Base-by-base conservation (phyloP, 2,888 invertebrate genomes). In the Nymphalis urticae region DNA sequence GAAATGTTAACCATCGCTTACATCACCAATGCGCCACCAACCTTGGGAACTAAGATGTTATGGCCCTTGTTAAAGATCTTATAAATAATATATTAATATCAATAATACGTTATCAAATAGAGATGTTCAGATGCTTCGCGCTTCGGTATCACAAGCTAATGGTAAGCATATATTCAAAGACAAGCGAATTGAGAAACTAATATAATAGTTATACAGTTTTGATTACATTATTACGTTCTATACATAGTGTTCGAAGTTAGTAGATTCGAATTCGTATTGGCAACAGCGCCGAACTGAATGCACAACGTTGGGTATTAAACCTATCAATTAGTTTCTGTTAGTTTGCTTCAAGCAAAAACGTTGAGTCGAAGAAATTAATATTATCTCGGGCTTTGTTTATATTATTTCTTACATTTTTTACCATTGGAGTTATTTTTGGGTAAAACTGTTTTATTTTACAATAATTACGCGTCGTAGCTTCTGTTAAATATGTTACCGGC, bases 301-400 rank as follows among this genome's bases (percentile, higher is more conserved):
- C 62, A 65, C 68, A 62, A 47, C 48, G 48, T 42, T 68, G 68
- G 58, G 62, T 68, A 68, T 64, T 48, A 68, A 68, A 68, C 64
- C 51, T 60, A 62, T 65, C 68, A 68, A 71, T 71, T 65, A 71
- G 62, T 66, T 71, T 68, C 63, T 56, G 67, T 65, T 66, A 70
- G 42, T 64, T 64, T 50, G 60, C 42, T 67, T 62, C 16, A 48
- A 56, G 62, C 48, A 66, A 66, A 62, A 66, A 66, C 53, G 56
- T 16, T 54, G 62, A 62, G 24, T 62, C 66, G 50, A 62, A 62
- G 66, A 56, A 66, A 36, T 56, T 62, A 21, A 62, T 48, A 62
- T 62, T 5, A 47, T 48, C 54, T 62, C 16, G 54, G 17, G 36
- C 24, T 48, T 62, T 9, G 24, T 24, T 60, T 48, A 66, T 19